Evolutionary conservation across 2,888 invertebrate species (phyloP).

Genomic region (Drosophila rellima): DNA sequence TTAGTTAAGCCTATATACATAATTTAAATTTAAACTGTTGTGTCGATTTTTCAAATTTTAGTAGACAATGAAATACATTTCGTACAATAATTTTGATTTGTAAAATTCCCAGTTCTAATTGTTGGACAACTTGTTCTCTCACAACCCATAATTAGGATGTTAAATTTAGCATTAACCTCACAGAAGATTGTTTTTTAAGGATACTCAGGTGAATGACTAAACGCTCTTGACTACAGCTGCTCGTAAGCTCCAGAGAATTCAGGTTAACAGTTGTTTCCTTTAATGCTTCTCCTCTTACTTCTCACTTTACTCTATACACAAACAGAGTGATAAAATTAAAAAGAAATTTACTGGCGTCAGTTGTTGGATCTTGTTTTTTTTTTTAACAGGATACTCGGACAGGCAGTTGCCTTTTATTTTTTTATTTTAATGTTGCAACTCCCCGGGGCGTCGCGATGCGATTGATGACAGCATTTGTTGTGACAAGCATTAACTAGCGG

Average conservation of each 20-base stretch:
- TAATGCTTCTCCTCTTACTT: slow-evolving; percentile 1
- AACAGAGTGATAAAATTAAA: slow-evolving; percentile 24
- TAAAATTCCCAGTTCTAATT: too few relatives aligned
- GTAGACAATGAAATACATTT: too few relatives aligned
- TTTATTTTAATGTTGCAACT: slow-evolving; percentile 18
- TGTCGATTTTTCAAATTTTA: too few relatives aligned
- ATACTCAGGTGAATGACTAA: neutral
- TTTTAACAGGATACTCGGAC: slow-evolving; percentile 52
- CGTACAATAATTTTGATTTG: too few relatives aligned
- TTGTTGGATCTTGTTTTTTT: slow-evolving; percentile 40
- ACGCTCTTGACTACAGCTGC: slow-evolving; percentile 23
- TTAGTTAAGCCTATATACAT: too few relatives aligned
- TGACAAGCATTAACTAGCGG: slow-evolving; percentile 78
- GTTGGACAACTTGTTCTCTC: too few relatives aligned
- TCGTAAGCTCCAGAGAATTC: slow-evolving; percentile 61
- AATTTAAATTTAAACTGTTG: too few relatives aligned
- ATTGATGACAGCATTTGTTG: slow-evolving; percentile 80
- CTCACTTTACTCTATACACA: neutral
- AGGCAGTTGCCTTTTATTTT: slow-evolving; percentile 5
- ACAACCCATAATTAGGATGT: too few relatives aligned
- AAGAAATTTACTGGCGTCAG: slow-evolving; percentile 66
- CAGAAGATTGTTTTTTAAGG: slow-evolving; percentile 1
- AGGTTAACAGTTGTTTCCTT: slow-evolving; percentile 27
- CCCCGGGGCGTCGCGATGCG: slow-evolving; percentile 48
- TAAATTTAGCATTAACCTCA: neutral